Conservation (phyloP, 35 echinoderm and acorn worm genomes). For the Apostichopus californicus region DNA sequence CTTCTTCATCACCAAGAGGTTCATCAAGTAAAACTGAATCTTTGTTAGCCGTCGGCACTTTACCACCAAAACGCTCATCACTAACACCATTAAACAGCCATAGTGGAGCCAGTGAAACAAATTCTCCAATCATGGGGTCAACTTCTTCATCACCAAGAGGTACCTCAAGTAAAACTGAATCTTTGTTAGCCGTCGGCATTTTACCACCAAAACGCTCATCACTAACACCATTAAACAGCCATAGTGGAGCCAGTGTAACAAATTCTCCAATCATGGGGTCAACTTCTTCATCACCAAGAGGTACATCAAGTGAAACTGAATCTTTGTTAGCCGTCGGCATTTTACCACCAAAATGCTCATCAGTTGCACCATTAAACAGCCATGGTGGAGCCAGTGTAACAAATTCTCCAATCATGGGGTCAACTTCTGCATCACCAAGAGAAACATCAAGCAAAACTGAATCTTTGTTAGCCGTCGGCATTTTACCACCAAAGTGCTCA, state of each 20-base stretch:
- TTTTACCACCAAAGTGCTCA: background rate
- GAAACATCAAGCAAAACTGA: background rate
- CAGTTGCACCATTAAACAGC: background rate
- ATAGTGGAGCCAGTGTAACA: background rate
- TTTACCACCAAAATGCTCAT: background rate
- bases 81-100: background rate
- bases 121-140: too few species aligned
- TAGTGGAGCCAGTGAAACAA: background rate
- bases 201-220: background rate
- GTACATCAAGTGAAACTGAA: background rate
- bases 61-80: background rate
- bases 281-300: background rate
- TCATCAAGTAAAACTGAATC: background rate
- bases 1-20: background rate
- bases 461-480: background rate
- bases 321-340: background rate
- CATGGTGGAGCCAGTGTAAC: background rate
- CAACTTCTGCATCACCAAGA: too few species aligned
- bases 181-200: background rate
- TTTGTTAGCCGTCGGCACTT: background rate
- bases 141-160: background rate
- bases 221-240: background rate
- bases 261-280: background rate
- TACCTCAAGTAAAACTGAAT: background rate
- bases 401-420: background rate